Evolutionary conservation across 2,888 invertebrate species (phyloP).

Genomic region (Chrysopilus asiliformis): DNA sequence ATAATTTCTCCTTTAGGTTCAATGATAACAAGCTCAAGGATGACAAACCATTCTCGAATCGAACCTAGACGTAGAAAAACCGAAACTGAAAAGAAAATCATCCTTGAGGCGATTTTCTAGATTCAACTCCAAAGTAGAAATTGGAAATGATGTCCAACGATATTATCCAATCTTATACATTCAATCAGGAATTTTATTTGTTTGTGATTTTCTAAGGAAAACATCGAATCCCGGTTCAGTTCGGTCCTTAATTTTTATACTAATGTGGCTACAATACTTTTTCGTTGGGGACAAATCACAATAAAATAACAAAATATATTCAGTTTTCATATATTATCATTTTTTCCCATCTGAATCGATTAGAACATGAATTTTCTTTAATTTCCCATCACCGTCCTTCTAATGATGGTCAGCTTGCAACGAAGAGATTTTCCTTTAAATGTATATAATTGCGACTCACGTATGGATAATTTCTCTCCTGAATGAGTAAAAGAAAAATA

Average conservation of each 20-base stretch:
- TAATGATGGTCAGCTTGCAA: constrained; percentile 3
- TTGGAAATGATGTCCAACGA: too few relatives aligned
- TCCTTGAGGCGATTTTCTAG: constrained; percentile 7
- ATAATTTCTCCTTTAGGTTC: too few relatives aligned
- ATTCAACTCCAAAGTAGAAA: too few relatives aligned
- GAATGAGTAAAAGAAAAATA: too few relatives aligned
- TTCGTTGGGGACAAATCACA: neutral
- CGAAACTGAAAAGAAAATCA: constrained; percentile 5
- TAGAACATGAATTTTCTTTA: constrained; percentile 7
- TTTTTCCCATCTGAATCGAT: constrained; percentile 7
- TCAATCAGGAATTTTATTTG: constrained; percentile 11
- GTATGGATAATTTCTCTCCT: constrained; percentile 1
- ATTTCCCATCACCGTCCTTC: constrained; percentile 5
- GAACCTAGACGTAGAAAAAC: too few relatives aligned
- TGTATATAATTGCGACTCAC: constrained; percentile 7
- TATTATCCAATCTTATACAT: constrained; percentile 8
- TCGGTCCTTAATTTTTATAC: too few relatives aligned
- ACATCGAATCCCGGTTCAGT: too few relatives aligned
- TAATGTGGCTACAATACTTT: too few relatives aligned
- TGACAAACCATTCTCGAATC: too few relatives aligned
- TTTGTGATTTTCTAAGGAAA: constrained; percentile 10
- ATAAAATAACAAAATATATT: too few relatives aligned
- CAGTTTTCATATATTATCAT: constrained; percentile 11
- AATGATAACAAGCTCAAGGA: too few relatives aligned
- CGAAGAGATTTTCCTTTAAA: neutral